These are phyloP conservation scores for Smutsia gigantea DNA, from an alignment of 2,797 vertebrate genomes.

Conservation along the genomic window DNA sequence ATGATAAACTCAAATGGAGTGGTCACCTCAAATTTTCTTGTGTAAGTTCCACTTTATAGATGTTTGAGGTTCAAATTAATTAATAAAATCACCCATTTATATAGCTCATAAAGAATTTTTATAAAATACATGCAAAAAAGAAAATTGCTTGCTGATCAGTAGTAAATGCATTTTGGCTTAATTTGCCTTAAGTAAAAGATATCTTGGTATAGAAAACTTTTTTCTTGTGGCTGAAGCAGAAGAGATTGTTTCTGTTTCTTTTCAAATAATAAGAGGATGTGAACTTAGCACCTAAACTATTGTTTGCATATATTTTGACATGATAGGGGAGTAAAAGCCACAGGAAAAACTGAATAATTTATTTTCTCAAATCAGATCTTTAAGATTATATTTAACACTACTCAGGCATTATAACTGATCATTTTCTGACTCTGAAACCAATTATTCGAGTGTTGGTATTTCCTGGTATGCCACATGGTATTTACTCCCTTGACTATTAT, in stretches of 20 bases:
- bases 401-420: not conserved
- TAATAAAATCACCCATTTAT: not conserved
- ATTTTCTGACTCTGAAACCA: not conserved
- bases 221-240: not conserved
- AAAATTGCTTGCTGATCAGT: not conserved
- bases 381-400: not conserved
- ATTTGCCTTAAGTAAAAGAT: not conserved
- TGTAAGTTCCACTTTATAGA: not conserved
- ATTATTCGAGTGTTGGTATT: not conserved
- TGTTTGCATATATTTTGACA: not conserved
- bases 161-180: not conserved
- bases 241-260: not conserved
- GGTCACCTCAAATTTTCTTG: not conserved
- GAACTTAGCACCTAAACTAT: not conserved
- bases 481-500: not conserved
- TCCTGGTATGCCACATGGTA: not conserved
- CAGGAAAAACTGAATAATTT: not conserved
- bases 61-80: not conserved
- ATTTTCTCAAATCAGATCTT: not conserved
- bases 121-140: slow-evolving; percentile 20
- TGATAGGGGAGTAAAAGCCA: not conserved
- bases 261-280: not conserved
- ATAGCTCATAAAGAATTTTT: not conserved
- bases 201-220: not conserved
- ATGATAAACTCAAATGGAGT: not conserved